Percentiles rank a stretch among this genome's conserved stretches.
These are phyloP conservation scores for Platycheirus rosarum DNA, from an alignment of 2,888 invertebrate species.

Conservation along the genomic window DNA sequence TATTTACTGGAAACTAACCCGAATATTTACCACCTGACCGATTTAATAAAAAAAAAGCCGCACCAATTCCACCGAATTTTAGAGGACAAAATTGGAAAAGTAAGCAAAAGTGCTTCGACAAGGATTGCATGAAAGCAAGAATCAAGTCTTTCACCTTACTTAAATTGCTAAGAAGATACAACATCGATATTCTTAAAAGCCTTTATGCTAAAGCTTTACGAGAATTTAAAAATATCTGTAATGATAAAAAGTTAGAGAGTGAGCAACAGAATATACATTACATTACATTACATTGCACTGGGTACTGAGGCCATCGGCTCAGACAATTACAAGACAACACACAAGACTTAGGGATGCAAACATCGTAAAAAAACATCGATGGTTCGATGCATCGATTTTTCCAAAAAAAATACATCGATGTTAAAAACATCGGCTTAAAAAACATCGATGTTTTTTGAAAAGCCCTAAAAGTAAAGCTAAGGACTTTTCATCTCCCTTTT, in stretches of 20 bases:
- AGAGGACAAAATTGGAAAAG: not conserved
- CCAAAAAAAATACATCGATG: too few species aligned
- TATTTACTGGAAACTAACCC: not conserved
- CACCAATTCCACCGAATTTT: not conserved
- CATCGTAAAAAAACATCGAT: too few species aligned
- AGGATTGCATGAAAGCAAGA: not conserved
- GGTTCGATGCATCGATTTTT: too few species aligned
- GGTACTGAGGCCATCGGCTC: too few species aligned
- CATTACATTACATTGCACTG: too few species aligned
- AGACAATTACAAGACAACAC: too few species aligned
- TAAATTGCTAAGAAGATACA: not conserved
- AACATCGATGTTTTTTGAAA: too few species aligned
- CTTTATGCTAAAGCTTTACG: not conserved
- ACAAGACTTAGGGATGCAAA: too few species aligned
- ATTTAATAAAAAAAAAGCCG: too few species aligned
- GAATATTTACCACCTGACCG: not conserved
- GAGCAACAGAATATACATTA: conserved; percentile 13
- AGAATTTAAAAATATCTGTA: conserved; percentile 3
- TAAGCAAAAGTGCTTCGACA: conserved; percentile 6
- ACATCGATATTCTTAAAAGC: not conserved
- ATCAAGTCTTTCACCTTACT: not conserved
- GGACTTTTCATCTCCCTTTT: too few species aligned
- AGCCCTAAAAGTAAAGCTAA: too few species aligned
- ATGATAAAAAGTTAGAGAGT: not conserved
- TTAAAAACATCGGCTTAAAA: too few species aligned